phyloP scores from a whole-genome alignment of 2,888 invertebrate species.

The Pristionchus japonicus region DNA sequence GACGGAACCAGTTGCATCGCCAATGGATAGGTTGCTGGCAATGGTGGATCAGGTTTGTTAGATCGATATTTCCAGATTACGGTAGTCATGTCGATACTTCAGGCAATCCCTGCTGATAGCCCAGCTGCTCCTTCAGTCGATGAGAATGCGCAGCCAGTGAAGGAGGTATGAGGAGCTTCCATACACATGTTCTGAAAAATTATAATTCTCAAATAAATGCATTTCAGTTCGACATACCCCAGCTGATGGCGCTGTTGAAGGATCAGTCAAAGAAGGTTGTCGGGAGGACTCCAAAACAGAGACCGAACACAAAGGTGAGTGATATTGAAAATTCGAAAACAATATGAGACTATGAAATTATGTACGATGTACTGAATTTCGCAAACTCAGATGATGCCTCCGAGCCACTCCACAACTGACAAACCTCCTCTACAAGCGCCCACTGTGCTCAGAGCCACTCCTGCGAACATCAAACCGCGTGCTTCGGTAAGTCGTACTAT shows the following conservation, averaged over 20 bases:
- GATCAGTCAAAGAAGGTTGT: neutral
- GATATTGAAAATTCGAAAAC: neutral
- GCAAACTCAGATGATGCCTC: no score
- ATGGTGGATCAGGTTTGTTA: neutral
- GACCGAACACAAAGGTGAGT: neutral
- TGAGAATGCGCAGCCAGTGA: neutral
- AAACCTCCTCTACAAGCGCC: neutral
- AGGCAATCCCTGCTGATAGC: neutral
- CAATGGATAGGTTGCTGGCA: neutral
- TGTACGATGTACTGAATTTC: neutral
- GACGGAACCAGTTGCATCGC: neutral
- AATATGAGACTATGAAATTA: neutral
- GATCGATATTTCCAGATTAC: neutral
- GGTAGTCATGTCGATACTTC: neutral
- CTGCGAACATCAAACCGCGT: neutral
- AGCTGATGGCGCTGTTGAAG: neutral
- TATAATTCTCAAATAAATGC: neutral
- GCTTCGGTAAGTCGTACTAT: neutral
- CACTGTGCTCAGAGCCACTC: neutral
- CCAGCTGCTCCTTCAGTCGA: neutral
- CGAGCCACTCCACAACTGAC: neutral
- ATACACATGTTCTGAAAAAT: neutral
- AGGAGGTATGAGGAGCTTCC: neutral
- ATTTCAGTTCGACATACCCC: neutral
- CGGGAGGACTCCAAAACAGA: neutral